These are phyloP conservation scores for Acheta domesticus DNA, from an alignment of 2,888 invertebrate genomes.

Conservation along the genomic window DNA sequence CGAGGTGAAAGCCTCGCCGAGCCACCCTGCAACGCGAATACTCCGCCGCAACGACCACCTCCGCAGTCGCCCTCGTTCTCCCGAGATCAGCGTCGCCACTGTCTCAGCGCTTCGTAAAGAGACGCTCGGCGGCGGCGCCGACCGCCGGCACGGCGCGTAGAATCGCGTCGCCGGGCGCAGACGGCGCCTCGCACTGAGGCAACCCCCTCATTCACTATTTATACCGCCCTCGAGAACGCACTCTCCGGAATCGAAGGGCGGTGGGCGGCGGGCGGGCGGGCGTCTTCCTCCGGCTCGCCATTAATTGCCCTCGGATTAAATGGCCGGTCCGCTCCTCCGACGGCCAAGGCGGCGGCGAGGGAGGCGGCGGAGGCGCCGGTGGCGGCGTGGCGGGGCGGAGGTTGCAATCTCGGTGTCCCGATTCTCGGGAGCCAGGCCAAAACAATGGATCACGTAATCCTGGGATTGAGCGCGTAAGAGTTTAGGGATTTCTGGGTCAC, in stretches of 20 bases:
- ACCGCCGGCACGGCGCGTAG: not conserved
- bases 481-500: too few species aligned
- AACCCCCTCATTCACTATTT: slow-evolving; percentile 18
- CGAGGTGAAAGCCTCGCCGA: too few species aligned
- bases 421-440: too few species aligned
- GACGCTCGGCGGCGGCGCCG: not conserved
- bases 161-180: too few species aligned
- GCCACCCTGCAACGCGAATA: too few species aligned
- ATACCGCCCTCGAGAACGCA: not conserved
- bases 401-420: too few species aligned
- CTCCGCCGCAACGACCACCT: too few species aligned
- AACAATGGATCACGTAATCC: too few species aligned
- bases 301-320: slow-evolving; percentile 18
- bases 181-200: not conserved
- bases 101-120: not conserved
- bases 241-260: not conserved
- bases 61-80: not conserved
- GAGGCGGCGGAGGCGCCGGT: too few species aligned
- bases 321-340: not conserved
- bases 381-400: too few species aligned
- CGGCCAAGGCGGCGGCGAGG: too few species aligned
- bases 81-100: not conserved
- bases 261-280: not conserved
- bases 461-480: too few species aligned
- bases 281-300: not conserved